Base-by-base conservation (phyloP, 2,113 vertebrate species). In the Chaetorhynchus papuensis region DNA sequence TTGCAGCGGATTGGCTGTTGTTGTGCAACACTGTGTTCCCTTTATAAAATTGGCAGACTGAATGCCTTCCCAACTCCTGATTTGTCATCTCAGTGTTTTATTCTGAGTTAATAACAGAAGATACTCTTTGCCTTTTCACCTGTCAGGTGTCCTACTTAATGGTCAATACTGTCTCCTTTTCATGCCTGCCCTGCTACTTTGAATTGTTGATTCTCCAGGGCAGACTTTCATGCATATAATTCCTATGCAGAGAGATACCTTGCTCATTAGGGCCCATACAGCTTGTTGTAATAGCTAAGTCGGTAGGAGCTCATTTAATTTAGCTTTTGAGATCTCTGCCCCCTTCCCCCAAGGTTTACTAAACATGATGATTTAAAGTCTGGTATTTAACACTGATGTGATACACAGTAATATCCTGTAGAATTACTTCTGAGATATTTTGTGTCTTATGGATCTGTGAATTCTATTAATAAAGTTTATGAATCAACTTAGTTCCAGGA, bases 171-270 rank as follows among this genome's bases (percentile, higher is more conserved):
- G 37, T 69, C 64, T 91, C 80, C 54, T 94, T 82, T 86, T 76
- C 66, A 57, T 3, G 6, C 64, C 60, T 88, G 59, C 54, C 37
- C 22, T 89, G 61, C 76, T 96, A 41, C 89, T 95, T 82, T 83
- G 83, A 95, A 57, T 83, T 94, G 86, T 83, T 86, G 83, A 69
- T 95, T 92, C 37, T 89, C 15, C 80, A 77, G 60, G 91, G 80
- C 83, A 91, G 59, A 21, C 47, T 95, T 83, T 15, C 80, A 93
- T 70, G 64, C 59, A 53, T 92, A 15, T 53, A 80, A 83, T 89
- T 77, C 76, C 59, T 86, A 14, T 61, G 71, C 68, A 90, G 91
- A 77, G 56, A 37, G 68, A 57, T 81, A 66, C 28, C 6, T 80
- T 94, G 71, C 83, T 94, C 33, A 23, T 77, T 86, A 91, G 83